Evolutionary conservation across 2,113 vertebrate species (phyloP).

Genomic region (Romanogobio albipinnatus): DNA sequence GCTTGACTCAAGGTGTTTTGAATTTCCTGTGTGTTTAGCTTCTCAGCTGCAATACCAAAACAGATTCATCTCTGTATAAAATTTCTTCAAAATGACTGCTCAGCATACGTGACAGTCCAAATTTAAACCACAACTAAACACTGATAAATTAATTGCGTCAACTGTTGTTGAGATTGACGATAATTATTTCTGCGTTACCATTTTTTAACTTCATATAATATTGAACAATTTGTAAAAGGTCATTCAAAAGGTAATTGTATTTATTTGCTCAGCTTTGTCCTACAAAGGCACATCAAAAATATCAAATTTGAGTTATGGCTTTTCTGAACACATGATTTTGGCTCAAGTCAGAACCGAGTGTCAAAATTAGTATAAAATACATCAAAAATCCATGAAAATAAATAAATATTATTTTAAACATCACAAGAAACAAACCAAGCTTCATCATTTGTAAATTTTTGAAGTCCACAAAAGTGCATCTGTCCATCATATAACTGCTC

Average conservation of each 20-base stretch:
- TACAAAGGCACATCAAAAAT: not conserved
- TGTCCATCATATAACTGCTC: no score
- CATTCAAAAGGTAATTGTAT: not conserved
- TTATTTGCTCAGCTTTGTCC: no score
- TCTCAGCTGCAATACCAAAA: conserved; percentile 56
- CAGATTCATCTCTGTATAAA: not conserved
- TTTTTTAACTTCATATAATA: not conserved
- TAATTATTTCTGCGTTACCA: not conserved
- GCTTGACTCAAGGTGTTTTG: conserved; percentile 48
- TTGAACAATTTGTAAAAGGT: not conserved
- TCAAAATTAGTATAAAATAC: not conserved
- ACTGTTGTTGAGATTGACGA: not conserved
- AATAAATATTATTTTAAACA: not conserved
- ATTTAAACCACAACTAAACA: not conserved
- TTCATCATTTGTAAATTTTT: no score
- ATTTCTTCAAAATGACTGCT: not conserved
- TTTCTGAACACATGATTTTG: not conserved
- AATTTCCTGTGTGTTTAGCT: conserved; percentile 51
- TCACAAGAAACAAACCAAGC: no score
- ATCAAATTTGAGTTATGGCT: not conserved
- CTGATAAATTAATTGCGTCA: not conserved
- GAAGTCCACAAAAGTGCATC: no score
- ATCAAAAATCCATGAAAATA: not conserved
- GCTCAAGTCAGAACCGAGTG: not conserved
- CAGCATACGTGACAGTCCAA: no score